Conservation (phyloP, 2,113 vertebrate genomes). For the Upupa epops region DNA sequence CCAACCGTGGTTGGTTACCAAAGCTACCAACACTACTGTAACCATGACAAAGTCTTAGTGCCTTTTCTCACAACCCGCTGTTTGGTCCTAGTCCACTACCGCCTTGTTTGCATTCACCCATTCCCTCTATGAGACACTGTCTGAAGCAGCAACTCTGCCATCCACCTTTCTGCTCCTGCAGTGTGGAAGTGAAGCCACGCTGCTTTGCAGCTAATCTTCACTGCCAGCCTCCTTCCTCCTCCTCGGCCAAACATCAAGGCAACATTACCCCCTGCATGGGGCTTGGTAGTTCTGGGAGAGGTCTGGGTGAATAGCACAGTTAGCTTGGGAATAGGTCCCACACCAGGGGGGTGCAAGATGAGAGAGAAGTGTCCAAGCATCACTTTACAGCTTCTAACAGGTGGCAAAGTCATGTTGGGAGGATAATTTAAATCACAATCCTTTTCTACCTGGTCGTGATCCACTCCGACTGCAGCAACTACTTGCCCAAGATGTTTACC, state of each 20-base stretch:
- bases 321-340: background rate
- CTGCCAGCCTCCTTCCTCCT: constrained; percentile 17
- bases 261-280: rapidly evolving
- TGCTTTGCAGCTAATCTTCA: background rate
- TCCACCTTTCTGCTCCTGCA: background rate
- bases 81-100: background rate
- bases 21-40: background rate
- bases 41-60: background rate
- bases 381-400: background rate
- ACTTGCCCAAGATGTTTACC: background rate
- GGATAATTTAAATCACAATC: background rate
- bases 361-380: background rate
- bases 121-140: background rate
- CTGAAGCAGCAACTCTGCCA: background rate
- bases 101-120: background rate
- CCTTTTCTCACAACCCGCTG: background rate
- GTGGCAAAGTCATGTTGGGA: background rate
- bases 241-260: background rate
- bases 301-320: background rate
- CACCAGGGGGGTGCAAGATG: background rate
- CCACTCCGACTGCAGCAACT: background rate
- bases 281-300: background rate
- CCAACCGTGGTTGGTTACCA: background rate
- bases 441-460: background rate
- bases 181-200: rapidly evolving